phyloP scores from a whole-genome alignment of 2,113 vertebrate genomes.

The Phocoena phocoena region DNA sequence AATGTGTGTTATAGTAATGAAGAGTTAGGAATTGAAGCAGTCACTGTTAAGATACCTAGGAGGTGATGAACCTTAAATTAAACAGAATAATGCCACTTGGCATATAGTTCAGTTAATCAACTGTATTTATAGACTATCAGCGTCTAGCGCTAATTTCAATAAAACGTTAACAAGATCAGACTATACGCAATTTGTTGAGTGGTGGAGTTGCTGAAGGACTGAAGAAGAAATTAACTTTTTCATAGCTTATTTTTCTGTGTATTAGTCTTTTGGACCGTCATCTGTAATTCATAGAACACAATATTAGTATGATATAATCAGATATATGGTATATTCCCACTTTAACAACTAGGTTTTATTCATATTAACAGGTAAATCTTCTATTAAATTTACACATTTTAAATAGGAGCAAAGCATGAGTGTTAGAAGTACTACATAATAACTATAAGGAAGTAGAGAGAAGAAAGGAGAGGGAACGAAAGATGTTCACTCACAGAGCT shows the following conservation, averaged over 20 bases:
- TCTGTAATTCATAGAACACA: background rate
- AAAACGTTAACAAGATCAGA: background rate
- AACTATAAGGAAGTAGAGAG: background rate
- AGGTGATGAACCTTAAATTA: background rate
- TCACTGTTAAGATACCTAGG: background rate
- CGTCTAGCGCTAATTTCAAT: background rate
- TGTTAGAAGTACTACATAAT: background rate
- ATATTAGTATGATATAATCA: constrained; percentile 18
- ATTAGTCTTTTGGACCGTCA: background rate
- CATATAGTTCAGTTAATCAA: background rate
- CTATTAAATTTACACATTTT: background rate
- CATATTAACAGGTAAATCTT: background rate
- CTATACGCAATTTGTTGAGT: background rate
- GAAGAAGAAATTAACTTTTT: constrained; percentile 32
- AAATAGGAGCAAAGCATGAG: background rate
- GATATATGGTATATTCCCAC: background rate
- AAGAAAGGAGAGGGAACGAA: background rate
- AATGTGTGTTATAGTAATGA: background rate
- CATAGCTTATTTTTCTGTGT: background rate
- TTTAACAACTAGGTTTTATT: constrained; percentile 38
- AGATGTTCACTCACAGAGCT: background rate
- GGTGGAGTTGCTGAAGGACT: background rate
- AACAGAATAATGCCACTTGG: background rate
- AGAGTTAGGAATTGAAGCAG: background rate
- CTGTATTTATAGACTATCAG: background rate